These are phyloP conservation scores for Acromyrmex echinatior DNA, from an alignment of 1,140 invertebrate genomes.

Conservation along the genomic window DNA sequence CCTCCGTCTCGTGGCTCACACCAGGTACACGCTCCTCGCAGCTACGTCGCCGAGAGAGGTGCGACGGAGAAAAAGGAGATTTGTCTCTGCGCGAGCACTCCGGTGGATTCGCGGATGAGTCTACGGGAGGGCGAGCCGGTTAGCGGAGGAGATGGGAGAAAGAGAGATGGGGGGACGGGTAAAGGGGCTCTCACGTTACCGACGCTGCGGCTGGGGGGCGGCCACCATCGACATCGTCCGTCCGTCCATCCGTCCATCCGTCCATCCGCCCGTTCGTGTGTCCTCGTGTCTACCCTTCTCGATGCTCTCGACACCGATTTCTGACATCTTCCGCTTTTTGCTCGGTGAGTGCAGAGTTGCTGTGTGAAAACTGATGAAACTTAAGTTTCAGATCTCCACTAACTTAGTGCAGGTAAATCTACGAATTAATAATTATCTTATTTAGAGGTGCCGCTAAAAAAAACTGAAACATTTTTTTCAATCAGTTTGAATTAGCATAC, in stretches of 20 bases:
- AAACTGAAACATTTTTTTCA: neutral
- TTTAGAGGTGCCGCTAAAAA: neutral
- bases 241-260: slow-evolving; percentile 66
- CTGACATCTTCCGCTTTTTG: slow-evolving; percentile 41
- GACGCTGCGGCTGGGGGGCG: slow-evolving; percentile 81
- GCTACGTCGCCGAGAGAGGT: slow-evolving; percentile 2
- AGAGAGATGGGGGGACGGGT: slow-evolving; percentile 69
- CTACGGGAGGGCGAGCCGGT: slow-evolving; percentile 73
- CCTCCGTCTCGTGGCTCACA: slow-evolving; percentile 52
- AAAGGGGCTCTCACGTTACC: slow-evolving; percentile 83
- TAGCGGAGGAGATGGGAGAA: slow-evolving; percentile 75
- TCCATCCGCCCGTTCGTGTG: slow-evolving; percentile 59
- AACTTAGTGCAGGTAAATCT: neutral
- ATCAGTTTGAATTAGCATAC: neutral
- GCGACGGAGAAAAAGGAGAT: slow-evolving; percentile 59
- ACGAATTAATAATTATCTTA: slow-evolving; percentile 2
- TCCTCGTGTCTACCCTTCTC: slow-evolving; percentile 24
- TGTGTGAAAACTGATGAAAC: slow-evolving; percentile 57
- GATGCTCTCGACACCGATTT: slow-evolving; percentile 40
- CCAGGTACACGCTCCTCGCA: neutral
- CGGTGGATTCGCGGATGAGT: slow-evolving; percentile 68
- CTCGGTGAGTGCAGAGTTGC: neutral
- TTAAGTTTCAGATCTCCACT: slow-evolving; percentile 22
- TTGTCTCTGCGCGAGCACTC: slow-evolving; percentile 51
- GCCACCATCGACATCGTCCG: slow-evolving; percentile 81